These are phyloP conservation scores for Neoarius graeffei DNA, from an alignment of 2,113 vertebrate genomes.

Conservation along the genomic window DNA sequence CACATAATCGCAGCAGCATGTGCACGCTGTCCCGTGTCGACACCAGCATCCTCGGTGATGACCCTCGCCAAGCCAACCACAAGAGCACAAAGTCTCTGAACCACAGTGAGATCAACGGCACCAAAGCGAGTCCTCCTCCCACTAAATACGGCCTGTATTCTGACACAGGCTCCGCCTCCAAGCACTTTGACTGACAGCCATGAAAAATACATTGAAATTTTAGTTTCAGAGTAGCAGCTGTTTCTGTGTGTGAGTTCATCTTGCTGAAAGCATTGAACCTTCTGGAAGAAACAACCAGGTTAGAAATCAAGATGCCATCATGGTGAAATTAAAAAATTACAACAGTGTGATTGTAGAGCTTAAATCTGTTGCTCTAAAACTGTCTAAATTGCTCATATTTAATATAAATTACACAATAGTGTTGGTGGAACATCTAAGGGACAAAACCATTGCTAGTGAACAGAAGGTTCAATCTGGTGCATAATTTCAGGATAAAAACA, in stretches of 20 bases:
- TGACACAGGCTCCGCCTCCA: slow-evolving; percentile 10
- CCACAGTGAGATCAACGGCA: slow-evolving; percentile 25
- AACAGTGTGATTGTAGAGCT: neutral
- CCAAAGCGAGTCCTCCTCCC: neutral
- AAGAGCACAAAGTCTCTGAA: slow-evolving; percentile 56
- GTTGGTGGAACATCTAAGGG: neutral
- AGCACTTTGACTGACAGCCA: slow-evolving; percentile 28
- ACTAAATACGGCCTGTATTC: slow-evolving; percentile 40
- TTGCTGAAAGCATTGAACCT: neutral
- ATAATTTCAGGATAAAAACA: neutral
- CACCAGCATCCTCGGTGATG: slow-evolving; percentile 61
- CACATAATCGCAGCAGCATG: slow-evolving; percentile 69
- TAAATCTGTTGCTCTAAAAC: neutral
- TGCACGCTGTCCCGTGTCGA: slow-evolving; percentile 69
- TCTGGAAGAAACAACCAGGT: neutral
- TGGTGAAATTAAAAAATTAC: neutral
- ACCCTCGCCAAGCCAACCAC: slow-evolving; percentile 55
- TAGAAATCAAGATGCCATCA: neutral
- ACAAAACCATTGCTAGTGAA: neutral
- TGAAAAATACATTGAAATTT: neutral
- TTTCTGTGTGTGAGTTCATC: slow-evolving; percentile 1
- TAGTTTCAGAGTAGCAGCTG: neutral
- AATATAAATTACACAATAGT: neutral
- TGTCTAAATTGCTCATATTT: neutral
- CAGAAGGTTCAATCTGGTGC: neutral